These are phyloP conservation scores for Monopis laevigella DNA, from an alignment of 2,888 invertebrate species.

Conservation along the genomic window DNA sequence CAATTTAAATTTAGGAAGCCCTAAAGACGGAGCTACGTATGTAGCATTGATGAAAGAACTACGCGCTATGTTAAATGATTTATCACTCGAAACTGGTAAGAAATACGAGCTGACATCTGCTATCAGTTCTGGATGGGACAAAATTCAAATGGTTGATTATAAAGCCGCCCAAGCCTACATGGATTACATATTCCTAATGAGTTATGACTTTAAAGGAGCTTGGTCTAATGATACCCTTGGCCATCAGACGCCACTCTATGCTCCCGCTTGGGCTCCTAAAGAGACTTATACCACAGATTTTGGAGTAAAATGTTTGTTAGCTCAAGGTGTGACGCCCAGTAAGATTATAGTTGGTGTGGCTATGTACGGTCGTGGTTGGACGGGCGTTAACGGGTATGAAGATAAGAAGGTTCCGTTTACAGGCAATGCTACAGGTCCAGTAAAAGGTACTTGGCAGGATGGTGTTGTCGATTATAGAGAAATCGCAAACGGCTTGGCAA, in stretches of 20 bases:
- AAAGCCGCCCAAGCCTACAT: constrained; percentile 53
- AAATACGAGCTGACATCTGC: constrained; percentile 59
- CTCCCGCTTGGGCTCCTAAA: constrained; percentile 50
- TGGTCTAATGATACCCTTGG: constrained; percentile 59
- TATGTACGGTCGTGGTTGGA: constrained; percentile 61
- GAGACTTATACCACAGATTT: constrained; percentile 62
- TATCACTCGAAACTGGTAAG: constrained; percentile 46
- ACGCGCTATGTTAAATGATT: constrained; percentile 49
- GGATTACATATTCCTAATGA: constrained; percentile 62
- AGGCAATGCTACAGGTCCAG: constrained; percentile 51
- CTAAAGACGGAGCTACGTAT: constrained; percentile 50
- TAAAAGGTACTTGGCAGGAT: constrained; percentile 59
- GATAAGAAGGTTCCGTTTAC: constrained; percentile 46
- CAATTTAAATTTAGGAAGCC: constrained; percentile 50
- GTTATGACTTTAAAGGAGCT: constrained; percentile 59
- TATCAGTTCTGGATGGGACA: constrained; percentile 62
- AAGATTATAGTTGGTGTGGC: constrained; percentile 57
- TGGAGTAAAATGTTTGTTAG: constrained; percentile 48
- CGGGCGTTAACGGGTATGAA: constrained; percentile 45
- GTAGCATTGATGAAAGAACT: constrained; percentile 52
- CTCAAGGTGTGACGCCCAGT: constrained; percentile 54
- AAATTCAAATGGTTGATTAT: constrained; percentile 59
- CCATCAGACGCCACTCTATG: constrained; percentile 50
- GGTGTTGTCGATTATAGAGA: constrained; percentile 59
- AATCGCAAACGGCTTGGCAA: constrained; percentile 48